Conservation (phyloP, 2,888 invertebrate species). For the Allygus modestus region DNA sequence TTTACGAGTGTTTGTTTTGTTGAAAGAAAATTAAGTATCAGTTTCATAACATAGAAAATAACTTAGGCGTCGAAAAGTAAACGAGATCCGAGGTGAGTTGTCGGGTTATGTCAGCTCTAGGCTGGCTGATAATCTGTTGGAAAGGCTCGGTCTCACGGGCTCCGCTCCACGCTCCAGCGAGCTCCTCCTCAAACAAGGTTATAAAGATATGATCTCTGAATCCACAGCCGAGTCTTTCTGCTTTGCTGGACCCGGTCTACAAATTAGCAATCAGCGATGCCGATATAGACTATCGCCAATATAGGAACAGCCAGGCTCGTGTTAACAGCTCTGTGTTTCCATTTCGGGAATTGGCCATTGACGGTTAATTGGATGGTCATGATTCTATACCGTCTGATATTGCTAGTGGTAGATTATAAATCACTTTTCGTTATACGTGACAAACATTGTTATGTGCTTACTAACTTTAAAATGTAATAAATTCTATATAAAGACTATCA, state of each 20-base stretch:
- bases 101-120: conserved; percentile 12
- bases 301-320: background rate
- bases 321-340: background rate
- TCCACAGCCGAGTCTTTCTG: background rate
- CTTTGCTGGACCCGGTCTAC: conserved; percentile 13
- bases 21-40: background rate
- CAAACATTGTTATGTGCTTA: too few relatives aligned
- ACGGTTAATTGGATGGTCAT: conserved; percentile 1
- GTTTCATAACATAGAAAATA: background rate
- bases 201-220: conserved; percentile 50
- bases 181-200: conserved; percentile 43
- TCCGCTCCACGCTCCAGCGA: conserved; percentile 10
- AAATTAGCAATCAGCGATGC: background rate
- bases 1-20: too few relatives aligned
- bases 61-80: background rate
- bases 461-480: too few relatives aligned
- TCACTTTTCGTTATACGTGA: too few relatives aligned
- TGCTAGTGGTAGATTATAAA: too few relatives aligned
- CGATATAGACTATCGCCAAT: background rate
- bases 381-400: background rate
- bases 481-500: too few relatives aligned
- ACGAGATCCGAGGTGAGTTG: background rate
- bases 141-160: too few relatives aligned
- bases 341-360: background rate
- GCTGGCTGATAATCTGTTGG: conserved; percentile 4